Conservation (phyloP, 2,113 vertebrate genomes). For the Nipponia nippon region DNA sequence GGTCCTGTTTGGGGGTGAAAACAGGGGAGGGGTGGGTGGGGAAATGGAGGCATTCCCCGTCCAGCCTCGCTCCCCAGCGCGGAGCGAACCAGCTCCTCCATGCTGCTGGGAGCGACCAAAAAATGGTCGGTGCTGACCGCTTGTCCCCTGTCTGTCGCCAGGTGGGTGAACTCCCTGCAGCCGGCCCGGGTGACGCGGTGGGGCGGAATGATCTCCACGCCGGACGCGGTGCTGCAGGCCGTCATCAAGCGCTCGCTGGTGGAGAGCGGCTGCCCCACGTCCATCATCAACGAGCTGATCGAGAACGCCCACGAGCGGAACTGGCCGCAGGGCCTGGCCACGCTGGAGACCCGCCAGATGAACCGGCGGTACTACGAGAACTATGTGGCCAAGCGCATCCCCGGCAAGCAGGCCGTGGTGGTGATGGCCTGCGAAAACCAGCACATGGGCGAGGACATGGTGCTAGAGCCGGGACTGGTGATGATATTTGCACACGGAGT, state of each 20-base stretch:
- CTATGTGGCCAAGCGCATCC: slow-evolving; percentile 97
- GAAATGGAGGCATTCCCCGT: fast-evolving
- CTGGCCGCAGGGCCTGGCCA: slow-evolving; percentile 97
- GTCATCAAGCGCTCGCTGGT: slow-evolving; percentile 97
- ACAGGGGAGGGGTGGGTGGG: too few species aligned
- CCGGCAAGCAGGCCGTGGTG: slow-evolving; percentile 96
- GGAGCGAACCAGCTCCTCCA: fast-evolving
- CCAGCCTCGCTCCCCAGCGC: fast-evolving
- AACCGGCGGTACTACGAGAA: slow-evolving; percentile 98
- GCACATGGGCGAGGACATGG: slow-evolving; percentile 99
- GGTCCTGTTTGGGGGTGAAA: not conserved
- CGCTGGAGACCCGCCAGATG: slow-evolving; percentile 96
- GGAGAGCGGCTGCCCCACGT: slow-evolving; percentile 94
- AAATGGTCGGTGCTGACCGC: fast-evolving
- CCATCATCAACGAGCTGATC: slow-evolving; percentile 94
- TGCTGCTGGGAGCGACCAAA: fast-evolving
- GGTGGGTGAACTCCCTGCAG: slow-evolving; percentile 97
- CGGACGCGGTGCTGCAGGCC: slow-evolving; percentile 93
- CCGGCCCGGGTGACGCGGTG: slow-evolving; percentile 95
- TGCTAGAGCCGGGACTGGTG: slow-evolving; percentile 94
- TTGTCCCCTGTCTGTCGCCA: slow-evolving; percentile 16
- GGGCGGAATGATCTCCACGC: slow-evolving; percentile 98
- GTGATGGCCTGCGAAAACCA: slow-evolving; percentile 99
- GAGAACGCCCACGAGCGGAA: slow-evolving; percentile 97
- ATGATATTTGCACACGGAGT: slow-evolving; percentile 98